phyloP scores from a whole-genome alignment of 2,797 vertebrate species.

The Thamnophis elegans region DNA sequence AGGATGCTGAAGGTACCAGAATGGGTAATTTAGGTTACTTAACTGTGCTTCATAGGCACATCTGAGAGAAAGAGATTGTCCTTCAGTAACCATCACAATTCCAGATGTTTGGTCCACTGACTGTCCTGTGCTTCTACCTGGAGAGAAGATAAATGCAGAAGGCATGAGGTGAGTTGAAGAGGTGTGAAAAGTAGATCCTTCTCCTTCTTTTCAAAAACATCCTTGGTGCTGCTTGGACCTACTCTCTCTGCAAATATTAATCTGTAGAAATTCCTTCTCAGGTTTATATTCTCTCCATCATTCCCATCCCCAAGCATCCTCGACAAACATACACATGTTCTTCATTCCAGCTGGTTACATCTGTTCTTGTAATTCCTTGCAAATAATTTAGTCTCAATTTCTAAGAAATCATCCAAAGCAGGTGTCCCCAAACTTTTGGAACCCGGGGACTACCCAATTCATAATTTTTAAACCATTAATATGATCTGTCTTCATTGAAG shows the following conservation, averaged over 20 bases:
- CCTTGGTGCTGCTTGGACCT: neutral
- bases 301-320: neutral
- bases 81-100: no score
- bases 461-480: no score
- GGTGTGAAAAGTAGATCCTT: neutral
- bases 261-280: neutral
- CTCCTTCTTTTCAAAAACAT: neutral
- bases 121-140: no score
- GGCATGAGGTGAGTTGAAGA: no score
- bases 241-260: neutral
- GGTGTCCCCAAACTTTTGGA: no score
- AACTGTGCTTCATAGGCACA: no score
- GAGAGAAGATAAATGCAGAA: no score
- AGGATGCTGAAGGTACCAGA: no score
- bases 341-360: neutral
- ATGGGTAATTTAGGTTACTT: fast-evolving
- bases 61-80: no score
- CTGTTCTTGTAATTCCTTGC: neutral
- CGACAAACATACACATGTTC: fast-evolving
- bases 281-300: neutral
- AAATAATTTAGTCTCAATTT: neutral
- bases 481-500: no score
- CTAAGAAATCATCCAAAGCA: neutral
- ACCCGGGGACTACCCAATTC: no score
- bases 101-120: no score